Base-by-base conservation (phyloP, 2,113 vertebrate species). In the Ctenomys sociabilis region DNA sequence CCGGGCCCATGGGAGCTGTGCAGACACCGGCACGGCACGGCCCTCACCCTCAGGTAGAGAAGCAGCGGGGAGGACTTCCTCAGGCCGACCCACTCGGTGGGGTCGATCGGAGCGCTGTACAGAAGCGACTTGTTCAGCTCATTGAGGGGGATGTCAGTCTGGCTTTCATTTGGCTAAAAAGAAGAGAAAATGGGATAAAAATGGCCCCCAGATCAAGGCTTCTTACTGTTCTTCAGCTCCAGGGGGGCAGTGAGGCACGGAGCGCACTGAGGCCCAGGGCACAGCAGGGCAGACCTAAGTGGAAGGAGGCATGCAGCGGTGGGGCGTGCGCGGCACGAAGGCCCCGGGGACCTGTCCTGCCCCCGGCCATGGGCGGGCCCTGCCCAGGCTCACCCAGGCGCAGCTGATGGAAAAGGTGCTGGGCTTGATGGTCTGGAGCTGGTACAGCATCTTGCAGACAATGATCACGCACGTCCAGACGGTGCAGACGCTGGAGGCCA, bases 371-470 rank as follows among this genome's bases (percentile, higher is more conserved):
- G 81, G 26, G 81, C 81, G 28, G 8, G 5, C 61, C 59, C 4
- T 3, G 7, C 4, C n/a, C 72, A 11, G 24, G 37, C 75, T 98
- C 97, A 99, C 99, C 99, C 98, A 96, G 26, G 98, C 95, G 98
- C 99, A 99, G 97, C 98, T 99, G 88, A 97, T 98, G 97, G 99
- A 99, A 98, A 99, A 99, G 24, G 59, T 91, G 21, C 83, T 64
- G 35, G 99, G 99, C 78, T 99, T 95, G 97, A 99, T 99, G 93
- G 99, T 99, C 84, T 98, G 97, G 72, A 99, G 99, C 98, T 99
- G 99, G 98, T 99, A 99, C 93, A 99, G 98, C 99, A 99, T 99
- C 98, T 99, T 99, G 98, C 99, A 99, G 97, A 99, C 98, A 91
- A 99, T 99, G 98, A 99, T 99, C 97, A 99, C 98, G 95, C 99